Percentiles rank a stretch among this genome's conserved stretches.
These are phyloP conservation scores for Catharus minimus DNA, from an alignment of 2,113 vertebrate genomes.

Conservation along the genomic window DNA sequence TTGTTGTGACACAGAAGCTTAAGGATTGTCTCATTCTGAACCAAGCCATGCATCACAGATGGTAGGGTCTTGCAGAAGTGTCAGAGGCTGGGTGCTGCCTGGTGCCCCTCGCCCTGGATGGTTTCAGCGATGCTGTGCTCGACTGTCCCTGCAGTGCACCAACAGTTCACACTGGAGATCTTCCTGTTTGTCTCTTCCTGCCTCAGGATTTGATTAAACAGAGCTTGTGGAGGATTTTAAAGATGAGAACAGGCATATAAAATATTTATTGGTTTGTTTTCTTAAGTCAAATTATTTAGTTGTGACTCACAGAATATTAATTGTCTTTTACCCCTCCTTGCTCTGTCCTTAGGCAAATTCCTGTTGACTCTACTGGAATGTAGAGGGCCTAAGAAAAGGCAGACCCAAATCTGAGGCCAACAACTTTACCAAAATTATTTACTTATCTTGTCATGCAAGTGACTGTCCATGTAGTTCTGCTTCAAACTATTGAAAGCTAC, in stretches of 20 bases:
- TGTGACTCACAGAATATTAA: not conserved
- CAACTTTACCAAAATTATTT: not conserved
- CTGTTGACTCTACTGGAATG: not conserved
- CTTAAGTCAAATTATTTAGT: not conserved
- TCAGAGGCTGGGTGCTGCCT: not conserved
- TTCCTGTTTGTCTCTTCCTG: not conserved
- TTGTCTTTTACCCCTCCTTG: not conserved
- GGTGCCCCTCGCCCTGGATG: rapidly evolving
- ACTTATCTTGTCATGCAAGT: not conserved
- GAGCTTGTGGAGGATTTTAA: not conserved
- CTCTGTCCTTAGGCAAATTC: not conserved
- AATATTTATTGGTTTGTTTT: conserved; percentile 14
- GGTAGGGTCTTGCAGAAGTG: not conserved
- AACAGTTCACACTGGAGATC: not conserved
- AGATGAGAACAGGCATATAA: not conserved
- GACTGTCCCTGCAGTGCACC: not conserved
- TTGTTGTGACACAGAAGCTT: conserved; percentile 5
- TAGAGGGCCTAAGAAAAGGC: not conserved
- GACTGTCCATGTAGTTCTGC: not conserved
- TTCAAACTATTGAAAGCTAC: not conserved
- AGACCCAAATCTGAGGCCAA: not conserved
- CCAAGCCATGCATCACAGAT: not conserved
- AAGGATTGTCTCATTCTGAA: not conserved
- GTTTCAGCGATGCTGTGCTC: not conserved
- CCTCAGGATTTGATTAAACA: not conserved